Evolutionary conservation across 2,113 vertebrate genomes (phyloP).

Genomic region (Grus americana): DNA sequence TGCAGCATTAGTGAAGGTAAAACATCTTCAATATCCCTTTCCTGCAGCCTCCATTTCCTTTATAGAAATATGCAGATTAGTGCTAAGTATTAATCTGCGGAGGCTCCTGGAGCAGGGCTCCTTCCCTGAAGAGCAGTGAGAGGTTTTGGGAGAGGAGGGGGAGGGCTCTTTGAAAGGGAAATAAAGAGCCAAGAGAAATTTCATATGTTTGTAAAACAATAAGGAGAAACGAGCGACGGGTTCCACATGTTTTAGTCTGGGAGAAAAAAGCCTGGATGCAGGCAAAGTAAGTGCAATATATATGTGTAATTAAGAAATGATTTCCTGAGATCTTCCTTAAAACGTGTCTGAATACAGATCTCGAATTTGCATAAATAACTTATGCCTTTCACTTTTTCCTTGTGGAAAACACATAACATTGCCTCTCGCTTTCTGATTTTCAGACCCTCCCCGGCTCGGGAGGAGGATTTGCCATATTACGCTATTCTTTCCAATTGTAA

Average conservation of each 20-base stretch:
- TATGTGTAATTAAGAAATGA: constrained; percentile 77
- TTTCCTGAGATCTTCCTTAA: constrained; percentile 70
- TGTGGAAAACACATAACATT: constrained; percentile 28
- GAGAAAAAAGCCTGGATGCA: constrained; percentile 13
- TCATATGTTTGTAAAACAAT: constrained; percentile 21
- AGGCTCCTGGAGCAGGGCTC: neutral
- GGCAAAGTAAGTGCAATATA: constrained; percentile 55
- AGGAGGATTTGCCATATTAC: constrained; percentile 65
- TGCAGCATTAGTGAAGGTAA: constrained; percentile 61
- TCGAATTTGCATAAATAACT: constrained; percentile 76
- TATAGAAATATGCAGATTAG: constrained; percentile 60
- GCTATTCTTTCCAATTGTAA: constrained; percentile 61
- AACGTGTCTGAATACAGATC: constrained; percentile 68
- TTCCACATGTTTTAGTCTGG: neutral
- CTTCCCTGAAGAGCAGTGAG: neutral
- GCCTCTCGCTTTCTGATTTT: constrained; percentile 36
- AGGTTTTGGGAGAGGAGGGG: constrained; percentile 3
- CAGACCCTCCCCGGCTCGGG: constrained; percentile 30
- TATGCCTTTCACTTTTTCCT: constrained; percentile 68
- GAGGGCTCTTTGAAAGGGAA: neutral
- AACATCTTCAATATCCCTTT: constrained; percentile 48
- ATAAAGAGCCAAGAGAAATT: neutral
- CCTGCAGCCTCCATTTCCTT: constrained; percentile 54
- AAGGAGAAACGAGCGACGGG: neutral
- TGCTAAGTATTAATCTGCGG: constrained; percentile 44